Evolutionary conservation across 1,140 invertebrate species (phyloP), one percentile per base, ranked within the genome.

Genomic region (Macrotrachela quadricornifera): DNA sequence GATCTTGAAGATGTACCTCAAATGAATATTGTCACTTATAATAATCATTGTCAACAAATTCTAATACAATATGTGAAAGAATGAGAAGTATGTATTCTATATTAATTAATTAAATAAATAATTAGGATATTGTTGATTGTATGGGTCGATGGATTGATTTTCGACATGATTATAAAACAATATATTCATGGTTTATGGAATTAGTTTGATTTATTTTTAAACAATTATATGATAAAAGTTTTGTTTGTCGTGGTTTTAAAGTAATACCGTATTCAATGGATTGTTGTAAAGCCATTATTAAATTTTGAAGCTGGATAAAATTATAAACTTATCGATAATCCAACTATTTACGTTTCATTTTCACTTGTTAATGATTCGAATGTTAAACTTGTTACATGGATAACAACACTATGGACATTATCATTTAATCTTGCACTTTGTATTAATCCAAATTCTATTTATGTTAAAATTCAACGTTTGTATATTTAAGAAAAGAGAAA

Each of bases 71-170:
- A 99, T 74, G 78, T 90, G 0, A 67, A 69, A 36, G 88, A 97
- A 56, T 99, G 94, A 94, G 83, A 92, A n/a, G n/a, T n/a, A n/a
- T n/a, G n/a, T n/a, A n/a, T n/a, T n/a, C n/a, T n/a, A n/a, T n/a
- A n/a, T n/a, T n/a, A n/a, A n/a, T n/a, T n/a, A n/a, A n/a, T n/a
- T n/a, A n/a, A n/a, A n/a, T n/a, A n/a, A n/a, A n/a, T n/a, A n/a
- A n/a, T n/a, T n/a, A n/a, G 64, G 54, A 65, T 17, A 82, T 92
- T 50, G 78, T 96, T 21, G 75, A 74, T 0, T 71, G 92, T 61
- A 78, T 96, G 56, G 94, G 92, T 38, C 75, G 94, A 56, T 99
- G 94, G 94, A 96, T 99, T 65, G 90, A 99, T 75, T 99, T 99
- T 70, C 79, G 88, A 61, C 92, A 97, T 72, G 94, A 97, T 69